These are phyloP conservation scores for Nephrocerus scutellatus DNA, from an alignment of 2,888 invertebrate genomes.

Conservation along the genomic window DNA sequence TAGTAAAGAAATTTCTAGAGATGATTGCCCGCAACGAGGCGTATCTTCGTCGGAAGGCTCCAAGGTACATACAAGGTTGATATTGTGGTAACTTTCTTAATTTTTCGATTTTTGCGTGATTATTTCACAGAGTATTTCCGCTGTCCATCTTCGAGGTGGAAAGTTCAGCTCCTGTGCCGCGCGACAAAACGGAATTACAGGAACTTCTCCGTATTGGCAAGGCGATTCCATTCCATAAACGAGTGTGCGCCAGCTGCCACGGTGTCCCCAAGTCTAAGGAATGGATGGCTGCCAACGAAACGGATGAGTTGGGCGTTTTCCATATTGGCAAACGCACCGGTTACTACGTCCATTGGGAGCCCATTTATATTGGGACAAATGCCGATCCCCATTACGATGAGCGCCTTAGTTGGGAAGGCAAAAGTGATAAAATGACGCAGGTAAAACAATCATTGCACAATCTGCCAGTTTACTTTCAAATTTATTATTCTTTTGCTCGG, in stretches of 20 bases:
- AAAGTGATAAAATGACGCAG: constrained; percentile 94
- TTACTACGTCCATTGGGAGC: constrained; percentile 81
- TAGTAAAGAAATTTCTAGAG: constrained; percentile 73
- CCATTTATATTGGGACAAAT: constrained; percentile 87
- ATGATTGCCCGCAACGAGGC: constrained; percentile 71
- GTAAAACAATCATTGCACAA: constrained; percentile 48
- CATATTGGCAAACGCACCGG: constrained; percentile 77
- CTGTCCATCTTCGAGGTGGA: constrained; percentile 85
- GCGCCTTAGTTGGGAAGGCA: constrained; percentile 88
- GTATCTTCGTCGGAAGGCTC: constrained; percentile 55
- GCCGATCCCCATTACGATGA: constrained; percentile 84
- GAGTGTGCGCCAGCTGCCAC: constrained; percentile 82
- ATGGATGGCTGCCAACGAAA: constrained; percentile 71
- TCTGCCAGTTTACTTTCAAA: not conserved
- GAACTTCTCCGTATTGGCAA: constrained; percentile 68
- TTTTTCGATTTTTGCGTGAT: not conserved
- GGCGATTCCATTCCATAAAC: constrained; percentile 88
- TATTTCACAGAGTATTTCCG: constrained; percentile 67
- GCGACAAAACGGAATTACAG: constrained; percentile 65
- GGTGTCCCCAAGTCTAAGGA: constrained; percentile 78
- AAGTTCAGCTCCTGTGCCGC: constrained; percentile 57
- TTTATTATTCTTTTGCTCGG: not conserved
- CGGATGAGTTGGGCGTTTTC: constrained; percentile 65
- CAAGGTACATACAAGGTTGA: too few relatives aligned
- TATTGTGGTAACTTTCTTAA: too few relatives aligned